These are phyloP conservation scores for Pimephales promelas DNA, from an alignment of 2,113 vertebrate species.

Conservation along the genomic window DNA sequence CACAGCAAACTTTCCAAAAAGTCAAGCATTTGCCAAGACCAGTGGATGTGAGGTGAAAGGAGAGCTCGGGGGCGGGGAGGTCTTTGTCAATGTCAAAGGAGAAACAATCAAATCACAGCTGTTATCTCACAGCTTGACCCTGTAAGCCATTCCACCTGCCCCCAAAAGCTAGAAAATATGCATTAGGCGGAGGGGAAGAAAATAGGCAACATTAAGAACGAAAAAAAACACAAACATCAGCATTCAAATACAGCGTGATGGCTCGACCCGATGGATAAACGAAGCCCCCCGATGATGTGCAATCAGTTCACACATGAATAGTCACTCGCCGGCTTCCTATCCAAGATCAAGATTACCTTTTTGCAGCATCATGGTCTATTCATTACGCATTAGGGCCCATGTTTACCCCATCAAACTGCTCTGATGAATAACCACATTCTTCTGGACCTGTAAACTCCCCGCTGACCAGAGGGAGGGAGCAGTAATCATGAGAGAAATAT, in stretches of 20 bases:
- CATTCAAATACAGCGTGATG: neutral
- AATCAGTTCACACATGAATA: conserved; percentile 6
- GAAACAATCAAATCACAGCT: conserved; percentile 46
- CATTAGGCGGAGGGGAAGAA: neutral
- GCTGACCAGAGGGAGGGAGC: conserved; percentile 37
- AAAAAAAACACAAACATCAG: neutral
- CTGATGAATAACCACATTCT: conserved; percentile 46
- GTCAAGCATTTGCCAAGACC: conserved; percentile 7
- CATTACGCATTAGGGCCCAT: conserved; percentile 32
- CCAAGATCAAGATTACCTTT: conserved; percentile 37
- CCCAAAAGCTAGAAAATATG: neutral
- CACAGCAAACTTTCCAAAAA: neutral
- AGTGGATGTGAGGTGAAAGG: conserved; percentile 1
- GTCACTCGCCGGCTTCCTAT: neutral
- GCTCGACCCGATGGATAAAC: neutral
- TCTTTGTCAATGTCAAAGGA: conserved; percentile 58
- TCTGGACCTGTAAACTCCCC: conserved; percentile 22
- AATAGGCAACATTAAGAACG: neutral
- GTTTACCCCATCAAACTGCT: conserved; percentile 32
- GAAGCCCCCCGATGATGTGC: conserved; percentile 18
- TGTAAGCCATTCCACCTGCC: neutral
- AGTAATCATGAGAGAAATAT: conserved; percentile 50
- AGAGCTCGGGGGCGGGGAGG: conserved; percentile 16
- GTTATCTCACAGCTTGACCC: conserved; percentile 47
- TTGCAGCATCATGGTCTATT: conserved; percentile 42